Base-by-base conservation (phyloP, 2,888 invertebrate genomes). In the Drepanosiphum platanoidis region DNA sequence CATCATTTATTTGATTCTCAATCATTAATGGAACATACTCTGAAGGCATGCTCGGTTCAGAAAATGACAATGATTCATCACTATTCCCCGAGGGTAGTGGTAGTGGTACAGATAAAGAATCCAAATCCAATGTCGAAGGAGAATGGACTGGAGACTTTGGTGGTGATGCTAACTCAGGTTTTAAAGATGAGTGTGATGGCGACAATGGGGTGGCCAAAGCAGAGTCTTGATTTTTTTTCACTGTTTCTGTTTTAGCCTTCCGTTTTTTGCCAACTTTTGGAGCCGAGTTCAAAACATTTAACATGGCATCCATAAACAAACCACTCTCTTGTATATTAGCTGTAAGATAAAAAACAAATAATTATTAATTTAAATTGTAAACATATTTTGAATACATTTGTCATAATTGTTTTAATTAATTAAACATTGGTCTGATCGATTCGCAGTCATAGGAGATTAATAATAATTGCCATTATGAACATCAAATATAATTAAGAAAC, bases 231-330 rank as follows among this genome's bases (percentile, higher is more conserved):
- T 27, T 22, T 46, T 83, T 83, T 34, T 83, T 83, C 32, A 32
- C 3, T 22, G 34, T 34, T n/a, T 84, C 83, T 3, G 36, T 13
- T 52, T 84, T 84, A 13, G 75, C 64, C 68, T 84, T 84, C 8
- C 83, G 83, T 15, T 75, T 84, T 75, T 84, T 84, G 18, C 22
- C 15, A 9, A 68, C 11, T 84, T 84, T 84, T 7, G 83, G 83
- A 77, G 83, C 83, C 0, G 83, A 84, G 8, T 84, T 84, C 30
- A 84, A 22, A 13, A 84, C 87, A 13, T 72, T 86, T n/a, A 80
- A 82, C 58, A 98, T 91, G 0, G 97, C 97, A 90, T 97, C 97
- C 94, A 97, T 97, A 89, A 98, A 98, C 90, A 96, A 94, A 88
- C 95, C 96, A 89, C 97, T 97, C 90, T 98, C 98, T 89, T 96